Evolutionary conservation across 2,888 invertebrate genomes (phyloP), one percentile per base, ranked within the genome.

Genomic region (Cylloceria caligata): DNA sequence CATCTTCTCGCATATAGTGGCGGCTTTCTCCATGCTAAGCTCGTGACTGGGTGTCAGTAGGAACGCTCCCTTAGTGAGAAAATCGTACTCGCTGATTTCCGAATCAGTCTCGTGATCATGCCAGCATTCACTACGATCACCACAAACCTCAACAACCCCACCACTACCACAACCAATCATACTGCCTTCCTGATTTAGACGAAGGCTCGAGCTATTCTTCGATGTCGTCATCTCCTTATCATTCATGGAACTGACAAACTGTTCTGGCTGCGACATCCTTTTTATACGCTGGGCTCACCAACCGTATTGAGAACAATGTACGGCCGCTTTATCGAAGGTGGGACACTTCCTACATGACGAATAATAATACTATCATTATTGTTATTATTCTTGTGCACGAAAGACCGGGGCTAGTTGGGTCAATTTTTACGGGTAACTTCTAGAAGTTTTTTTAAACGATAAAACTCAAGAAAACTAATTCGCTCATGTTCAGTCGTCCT

Each of bases 1-100:
- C 95, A 97, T 96, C 93, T 97, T 97, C 94, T 97, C 97, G 93
- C 97, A 97, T 90, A 97, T 97, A 88, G 96, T 94, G 52, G 97
- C 96, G 2, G 97, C 97, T 86, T 97, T 96, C 93, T 97, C 97
- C 95, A 97, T 95, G 91, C 96, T 96, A 88, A 97, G 94, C 90
- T 97, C 97, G 93, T 97, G 96, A 71, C 97, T 97, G 52, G 97
- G 97, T 60, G 97, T 97, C 88, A 97, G 94, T 67, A 97, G 95
- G 93, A 97, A 97, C 49, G 97, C 97, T 65, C 96, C 96, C 93
- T 96, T 96, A 62, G 96, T 96, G 87, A 97, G 94, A 93, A 97
- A 97, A 91, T 96, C 95, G 9, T 95, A 95, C 91, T 96, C 95
- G 88, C 96, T 96, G 79, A 96, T 94, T 89, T 97, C 97, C 88